These are phyloP conservation scores for Buteo buteo DNA, from an alignment of 2,113 vertebrate genomes.

Conservation along the genomic window DNA sequence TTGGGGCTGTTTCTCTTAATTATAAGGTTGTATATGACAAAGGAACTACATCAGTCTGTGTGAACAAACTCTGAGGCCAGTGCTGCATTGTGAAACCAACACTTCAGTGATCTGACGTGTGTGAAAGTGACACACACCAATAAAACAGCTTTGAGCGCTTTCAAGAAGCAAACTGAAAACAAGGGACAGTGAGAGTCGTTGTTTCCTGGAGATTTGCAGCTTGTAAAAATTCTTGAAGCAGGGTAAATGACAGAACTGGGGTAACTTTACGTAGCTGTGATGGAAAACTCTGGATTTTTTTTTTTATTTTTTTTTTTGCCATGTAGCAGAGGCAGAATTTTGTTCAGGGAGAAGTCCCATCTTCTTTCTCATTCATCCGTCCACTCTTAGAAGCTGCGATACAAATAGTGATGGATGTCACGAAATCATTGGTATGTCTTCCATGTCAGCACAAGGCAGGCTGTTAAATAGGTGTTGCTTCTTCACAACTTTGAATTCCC, in stretches of 20 bases:
- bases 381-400: neutral
- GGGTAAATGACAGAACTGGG: neutral
- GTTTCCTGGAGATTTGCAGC: neutral
- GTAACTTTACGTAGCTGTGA: neutral
- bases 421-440: neutral
- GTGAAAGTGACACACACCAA: neutral
- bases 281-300: neutral
- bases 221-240: neutral
- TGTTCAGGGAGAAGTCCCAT: neutral
- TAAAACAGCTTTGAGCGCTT: neutral
- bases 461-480: neutral
- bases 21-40: neutral
- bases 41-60: neutral
- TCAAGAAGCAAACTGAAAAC: neutral
- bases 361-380: neutral
- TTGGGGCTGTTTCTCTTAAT: constrained; percentile 31
- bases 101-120: neutral
- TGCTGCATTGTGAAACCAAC: neutral
- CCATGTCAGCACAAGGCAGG: neutral
- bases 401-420: neutral
- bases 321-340: neutral
- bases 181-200: fast-evolving
- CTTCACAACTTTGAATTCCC: neutral
- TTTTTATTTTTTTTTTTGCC: neutral
- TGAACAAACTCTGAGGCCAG: neutral